phyloP scores from a whole-genome alignment of 2,888 invertebrate genomes.

The Drosophila robusta region DNA sequence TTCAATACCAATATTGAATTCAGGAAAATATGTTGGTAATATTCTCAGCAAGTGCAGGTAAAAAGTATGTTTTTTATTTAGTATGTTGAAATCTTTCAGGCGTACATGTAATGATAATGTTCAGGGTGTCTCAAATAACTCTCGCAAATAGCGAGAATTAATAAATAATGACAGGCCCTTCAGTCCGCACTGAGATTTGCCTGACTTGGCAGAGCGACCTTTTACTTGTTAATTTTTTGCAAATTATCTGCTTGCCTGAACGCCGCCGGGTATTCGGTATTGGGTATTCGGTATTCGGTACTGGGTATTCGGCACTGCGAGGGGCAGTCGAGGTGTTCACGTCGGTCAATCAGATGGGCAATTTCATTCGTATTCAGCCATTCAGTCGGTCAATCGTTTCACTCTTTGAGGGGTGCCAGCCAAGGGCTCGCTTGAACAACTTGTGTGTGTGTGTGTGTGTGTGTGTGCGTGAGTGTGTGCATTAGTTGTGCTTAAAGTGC shows the following conservation, averaged over 20 bases:
- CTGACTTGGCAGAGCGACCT: background rate
- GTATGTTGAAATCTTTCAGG: too few relatives aligned
- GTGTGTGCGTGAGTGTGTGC: background rate
- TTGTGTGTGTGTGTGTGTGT: background rate
- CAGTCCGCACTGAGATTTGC: slow-evolving; percentile 2
- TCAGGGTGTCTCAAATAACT: too few relatives aligned
- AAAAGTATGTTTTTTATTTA: too few relatives aligned
- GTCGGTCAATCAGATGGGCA: slow-evolving; percentile 18
- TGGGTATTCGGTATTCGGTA: too few relatives aligned
- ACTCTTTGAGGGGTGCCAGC: background rate
- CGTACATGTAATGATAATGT: too few relatives aligned
- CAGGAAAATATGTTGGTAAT: too few relatives aligned
- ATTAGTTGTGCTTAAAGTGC: slow-evolving; percentile 32
- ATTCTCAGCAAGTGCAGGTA: too few relatives aligned
- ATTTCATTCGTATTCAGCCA: slow-evolving; percentile 19
- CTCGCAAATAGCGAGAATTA: slow-evolving; percentile 11
- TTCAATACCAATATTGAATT: too few relatives aligned
- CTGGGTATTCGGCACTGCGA: too few relatives aligned
- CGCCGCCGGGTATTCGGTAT: background rate
- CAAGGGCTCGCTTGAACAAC: too few relatives aligned
- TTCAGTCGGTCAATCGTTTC: slow-evolving; percentile 30
- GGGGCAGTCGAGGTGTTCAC: slow-evolving; percentile 8
- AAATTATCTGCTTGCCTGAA: slow-evolving; percentile 26
- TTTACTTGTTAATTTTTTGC: slow-evolving; percentile 39
- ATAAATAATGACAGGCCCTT: slow-evolving; percentile 30